These are phyloP conservation scores for Ips nitidus DNA, from an alignment of 1,140 invertebrate species.

Conservation along the genomic window DNA sequence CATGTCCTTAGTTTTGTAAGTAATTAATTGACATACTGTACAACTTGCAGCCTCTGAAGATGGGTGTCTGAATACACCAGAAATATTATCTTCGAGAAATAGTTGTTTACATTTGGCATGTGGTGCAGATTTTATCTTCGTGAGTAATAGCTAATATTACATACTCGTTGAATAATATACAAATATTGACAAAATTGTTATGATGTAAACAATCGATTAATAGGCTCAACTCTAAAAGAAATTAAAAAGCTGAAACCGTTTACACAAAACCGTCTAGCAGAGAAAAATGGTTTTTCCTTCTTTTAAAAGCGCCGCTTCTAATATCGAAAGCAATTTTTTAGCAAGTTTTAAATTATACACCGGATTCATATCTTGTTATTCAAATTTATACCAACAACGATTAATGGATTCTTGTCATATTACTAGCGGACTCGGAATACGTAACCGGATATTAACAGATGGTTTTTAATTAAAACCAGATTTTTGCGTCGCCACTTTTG, in stretches of 20 bases:
- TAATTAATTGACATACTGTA: too few species aligned
- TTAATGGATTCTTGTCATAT: constrained; percentile 29
- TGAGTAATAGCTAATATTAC: too few species aligned
- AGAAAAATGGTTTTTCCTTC: constrained; percentile 20
- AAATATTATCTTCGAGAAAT: too few species aligned
- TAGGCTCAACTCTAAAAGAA: background rate
- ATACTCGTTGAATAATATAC: too few species aligned
- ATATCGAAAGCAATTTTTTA: constrained; percentile 9
- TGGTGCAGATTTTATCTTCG: too few species aligned
- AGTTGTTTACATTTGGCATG: too few species aligned
- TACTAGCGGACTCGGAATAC: constrained; percentile 18
- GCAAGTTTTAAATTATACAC: constrained; percentile 21
- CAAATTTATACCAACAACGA: constrained; percentile 19
- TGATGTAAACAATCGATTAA: too few species aligned
- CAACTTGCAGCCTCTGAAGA: too few species aligned
- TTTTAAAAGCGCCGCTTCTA: constrained; percentile 4
- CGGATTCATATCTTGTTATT: constrained; percentile 19
- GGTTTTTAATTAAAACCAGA: constrained; percentile 32
- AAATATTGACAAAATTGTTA: too few species aligned
- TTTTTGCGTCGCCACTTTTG: constrained; percentile 15
- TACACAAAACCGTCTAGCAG: background rate
- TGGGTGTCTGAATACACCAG: too few species aligned
- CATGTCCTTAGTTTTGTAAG: too few species aligned
- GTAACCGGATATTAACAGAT: constrained; percentile 33
- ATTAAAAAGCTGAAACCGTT: constrained; percentile 1